Evolutionary conservation across 2,797 vertebrate genomes (phyloP).

Genomic region (Characodon lateralis): DNA sequence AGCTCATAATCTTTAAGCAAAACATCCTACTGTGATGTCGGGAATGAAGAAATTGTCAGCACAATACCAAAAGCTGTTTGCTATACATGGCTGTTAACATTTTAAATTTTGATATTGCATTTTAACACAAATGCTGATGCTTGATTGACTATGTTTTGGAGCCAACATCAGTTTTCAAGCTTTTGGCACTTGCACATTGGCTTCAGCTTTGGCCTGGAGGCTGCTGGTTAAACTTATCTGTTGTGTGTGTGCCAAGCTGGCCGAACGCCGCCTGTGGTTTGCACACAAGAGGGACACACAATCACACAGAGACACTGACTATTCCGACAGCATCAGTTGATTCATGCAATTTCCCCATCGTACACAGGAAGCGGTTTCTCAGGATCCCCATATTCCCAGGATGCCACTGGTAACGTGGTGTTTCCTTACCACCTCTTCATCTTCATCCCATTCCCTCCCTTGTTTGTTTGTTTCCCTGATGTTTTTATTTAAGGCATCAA

Average conservation of each 20-base stretch:
- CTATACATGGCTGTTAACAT: not conserved
- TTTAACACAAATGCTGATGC: not conserved
- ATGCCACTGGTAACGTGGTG: slow-evolving; percentile 66
- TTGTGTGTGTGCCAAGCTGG: slow-evolving; percentile 9
- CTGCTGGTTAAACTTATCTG: not conserved
- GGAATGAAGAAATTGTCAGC: not conserved
- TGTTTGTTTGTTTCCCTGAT: slow-evolving; percentile 84
- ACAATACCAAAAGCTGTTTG: not conserved
- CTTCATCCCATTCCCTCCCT: slow-evolving; percentile 63
- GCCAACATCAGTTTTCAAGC: not conserved
- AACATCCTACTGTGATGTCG: not conserved
- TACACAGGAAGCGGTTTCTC: slow-evolving; percentile 76
- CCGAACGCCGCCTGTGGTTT: slow-evolving; percentile 15
- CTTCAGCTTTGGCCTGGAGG: not conserved
- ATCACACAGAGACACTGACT: slow-evolving; percentile 37
- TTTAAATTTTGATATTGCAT: not conserved
- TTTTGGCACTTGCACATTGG: not conserved
- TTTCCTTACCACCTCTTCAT: slow-evolving; percentile 67
- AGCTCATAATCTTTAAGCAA: too few species aligned
- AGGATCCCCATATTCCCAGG: slow-evolving; percentile 60
- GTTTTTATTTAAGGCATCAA: slow-evolving; percentile 85
- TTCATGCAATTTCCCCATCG: slow-evolving; percentile 70
- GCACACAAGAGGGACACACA: slow-evolving; percentile 13
- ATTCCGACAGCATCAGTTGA: slow-evolving; percentile 44
- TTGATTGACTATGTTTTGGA: not conserved